phyloP scores from a whole-genome alignment of 2,113 vertebrate species.

The Ammodytes dubius region DNA sequence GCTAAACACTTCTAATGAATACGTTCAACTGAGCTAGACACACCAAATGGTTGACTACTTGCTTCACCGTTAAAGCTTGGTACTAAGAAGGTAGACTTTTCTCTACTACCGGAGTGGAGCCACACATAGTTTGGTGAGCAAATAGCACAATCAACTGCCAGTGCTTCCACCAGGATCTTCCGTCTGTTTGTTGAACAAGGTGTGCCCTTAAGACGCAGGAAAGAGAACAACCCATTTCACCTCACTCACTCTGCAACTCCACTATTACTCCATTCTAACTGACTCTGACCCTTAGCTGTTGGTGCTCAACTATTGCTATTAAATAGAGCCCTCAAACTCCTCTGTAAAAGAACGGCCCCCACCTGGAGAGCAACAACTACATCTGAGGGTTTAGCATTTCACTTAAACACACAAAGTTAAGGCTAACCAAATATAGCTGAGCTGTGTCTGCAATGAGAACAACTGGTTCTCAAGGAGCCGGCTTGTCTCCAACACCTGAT shows the following conservation, averaged over 20 bases:
- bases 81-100: not conserved
- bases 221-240: conserved; percentile 18
- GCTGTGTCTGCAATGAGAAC: conserved; percentile 2
- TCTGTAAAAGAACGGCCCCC: not conserved
- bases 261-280: not conserved
- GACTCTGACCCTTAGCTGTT: not conserved
- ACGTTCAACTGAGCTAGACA: conserved; percentile 16
- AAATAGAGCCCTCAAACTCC: not conserved
- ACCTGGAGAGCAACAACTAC: not conserved
- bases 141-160: conserved; percentile 57
- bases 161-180: conserved; percentile 68
- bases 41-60: conserved; percentile 17
- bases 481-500: conserved; percentile 42
- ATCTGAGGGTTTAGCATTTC: conserved; percentile 6
- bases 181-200: conserved; percentile 76
- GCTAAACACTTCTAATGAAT: conserved; percentile 34
- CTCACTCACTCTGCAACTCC: not conserved
- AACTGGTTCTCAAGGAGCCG: conserved; percentile 50
- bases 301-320: not conserved
- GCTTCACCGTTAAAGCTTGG: not conserved
- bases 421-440: conserved; percentile 8
- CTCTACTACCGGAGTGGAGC: not conserved
- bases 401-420: not conserved
- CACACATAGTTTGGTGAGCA: conserved; percentile 56
- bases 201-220: conserved; percentile 50